phyloP scores from a whole-genome alignment of 2,797 vertebrate genomes.

The Myotis planiceps region DNA sequence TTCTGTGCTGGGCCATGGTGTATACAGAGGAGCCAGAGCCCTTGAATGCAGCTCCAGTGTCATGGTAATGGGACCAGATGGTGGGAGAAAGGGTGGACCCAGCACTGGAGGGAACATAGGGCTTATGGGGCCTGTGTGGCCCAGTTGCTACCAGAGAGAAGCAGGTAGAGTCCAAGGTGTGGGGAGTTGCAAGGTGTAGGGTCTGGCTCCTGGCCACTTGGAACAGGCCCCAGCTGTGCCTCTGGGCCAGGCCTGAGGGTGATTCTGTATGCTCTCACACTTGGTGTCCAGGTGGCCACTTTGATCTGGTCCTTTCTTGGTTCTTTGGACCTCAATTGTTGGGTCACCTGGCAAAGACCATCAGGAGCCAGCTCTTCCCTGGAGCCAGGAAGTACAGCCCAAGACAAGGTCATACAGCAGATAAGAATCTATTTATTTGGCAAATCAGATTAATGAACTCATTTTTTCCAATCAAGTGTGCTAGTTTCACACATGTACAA shows the following conservation, averaged over 20 bases:
- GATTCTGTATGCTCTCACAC: too few species aligned
- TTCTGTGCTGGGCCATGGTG: neutral
- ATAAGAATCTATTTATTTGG: slow-evolving; percentile 32
- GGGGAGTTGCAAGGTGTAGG: neutral
- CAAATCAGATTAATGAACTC: neutral
- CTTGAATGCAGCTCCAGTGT: neutral
- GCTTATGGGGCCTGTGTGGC: neutral
- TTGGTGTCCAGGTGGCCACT: neutral
- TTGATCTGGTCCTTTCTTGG: neutral
- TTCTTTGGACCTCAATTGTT: neutral
- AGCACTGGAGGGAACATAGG: accelerated
- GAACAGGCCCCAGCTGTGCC: neutral
- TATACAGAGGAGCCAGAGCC: neutral
- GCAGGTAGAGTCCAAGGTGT: too few species aligned
- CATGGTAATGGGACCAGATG: neutral
- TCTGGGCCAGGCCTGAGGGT: neutral
- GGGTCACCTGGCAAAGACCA: neutral
- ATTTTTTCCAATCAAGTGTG: neutral
- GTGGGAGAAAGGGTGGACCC: neutral
- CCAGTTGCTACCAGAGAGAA: neutral
- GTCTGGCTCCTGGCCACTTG: neutral
- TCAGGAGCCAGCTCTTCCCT: neutral
- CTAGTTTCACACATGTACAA: neutral
- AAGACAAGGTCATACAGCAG: neutral
- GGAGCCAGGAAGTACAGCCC: neutral